A percentile compares a stretch with the other conserved stretches of the same genome.
Evolutionary conservation across 2,113 vertebrate genomes (phyloP).

Genomic region (Hemichromis elongatus): DNA sequence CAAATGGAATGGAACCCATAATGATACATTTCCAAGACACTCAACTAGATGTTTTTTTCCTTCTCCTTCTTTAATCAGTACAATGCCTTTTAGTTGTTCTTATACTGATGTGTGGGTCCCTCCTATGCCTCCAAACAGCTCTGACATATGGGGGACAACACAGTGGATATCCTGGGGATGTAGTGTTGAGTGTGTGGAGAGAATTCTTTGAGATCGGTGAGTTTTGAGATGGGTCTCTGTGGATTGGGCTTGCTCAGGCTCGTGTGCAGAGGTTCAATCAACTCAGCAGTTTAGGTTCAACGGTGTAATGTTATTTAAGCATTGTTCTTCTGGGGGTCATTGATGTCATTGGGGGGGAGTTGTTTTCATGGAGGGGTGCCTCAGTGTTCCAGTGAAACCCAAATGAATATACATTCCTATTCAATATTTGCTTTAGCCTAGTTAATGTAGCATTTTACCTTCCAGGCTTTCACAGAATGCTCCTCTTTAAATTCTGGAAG

Average conservation of each 20-base stretch:
- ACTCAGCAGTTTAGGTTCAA: neutral
- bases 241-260: neutral
- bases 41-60: neutral
- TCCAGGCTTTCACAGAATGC: rapidly evolving
- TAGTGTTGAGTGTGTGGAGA: neutral
- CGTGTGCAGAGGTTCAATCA: neutral
- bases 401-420: neutral
- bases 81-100: neutral
- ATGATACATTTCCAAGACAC: neutral
- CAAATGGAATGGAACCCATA: neutral
- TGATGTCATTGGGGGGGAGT: neutral
- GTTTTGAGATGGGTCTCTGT: neutral
- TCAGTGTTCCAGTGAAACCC: neutral
- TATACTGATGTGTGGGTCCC: neutral
- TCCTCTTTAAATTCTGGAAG: neutral
- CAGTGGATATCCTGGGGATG: neutral
- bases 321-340: neutral
- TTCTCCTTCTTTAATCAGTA: neutral
- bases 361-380: neutral
- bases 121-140: neutral
- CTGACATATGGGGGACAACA: neutral
- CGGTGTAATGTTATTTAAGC: neutral
- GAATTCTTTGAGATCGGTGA: neutral
- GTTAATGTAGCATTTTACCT: neutral
- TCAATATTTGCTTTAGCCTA: neutral